These are phyloP conservation scores for Sitophilus oryzae DNA, from an alignment of 1,140 invertebrate species.

Conservation along the genomic window DNA sequence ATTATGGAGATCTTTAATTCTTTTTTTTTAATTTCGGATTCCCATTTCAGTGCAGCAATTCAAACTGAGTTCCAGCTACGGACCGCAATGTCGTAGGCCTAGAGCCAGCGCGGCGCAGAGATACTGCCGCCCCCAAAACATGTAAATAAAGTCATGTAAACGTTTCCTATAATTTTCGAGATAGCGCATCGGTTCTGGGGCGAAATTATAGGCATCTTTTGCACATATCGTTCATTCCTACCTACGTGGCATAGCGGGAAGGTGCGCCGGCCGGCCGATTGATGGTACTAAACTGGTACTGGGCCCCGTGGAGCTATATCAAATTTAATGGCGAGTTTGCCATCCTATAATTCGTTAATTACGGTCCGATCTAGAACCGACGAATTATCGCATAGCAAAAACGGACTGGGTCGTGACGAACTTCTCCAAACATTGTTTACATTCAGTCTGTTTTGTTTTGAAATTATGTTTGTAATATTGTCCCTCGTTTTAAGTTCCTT, in stretches of 20 bases:
- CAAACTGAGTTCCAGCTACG: not conserved
- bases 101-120: not conserved
- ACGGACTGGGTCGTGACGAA: not conserved
- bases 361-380: not conserved
- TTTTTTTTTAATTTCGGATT: too few species aligned
- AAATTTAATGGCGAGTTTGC: conserved; percentile 5
- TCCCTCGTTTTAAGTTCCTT: too few species aligned
- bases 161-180: not conserved
- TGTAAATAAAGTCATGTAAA: not conserved
- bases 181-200: not conserved
- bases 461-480: too few species aligned
- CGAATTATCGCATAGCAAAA: not conserved
- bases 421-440: too few species aligned
- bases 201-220: not conserved
- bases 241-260: not conserved
- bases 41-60: not conserved
- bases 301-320: conserved; percentile 3
- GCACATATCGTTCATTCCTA: not conserved
- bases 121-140: not conserved
- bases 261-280: not conserved
- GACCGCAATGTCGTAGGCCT: not conserved
- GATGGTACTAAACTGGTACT: not conserved
- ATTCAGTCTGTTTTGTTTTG: too few species aligned
- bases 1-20: too few species aligned
- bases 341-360: conserved; percentile 8